Evolutionary conservation across 2,888 invertebrate genomes (phyloP), one percentile per base, ranked within the genome.

Genomic region (Sycophila texana): DNA sequence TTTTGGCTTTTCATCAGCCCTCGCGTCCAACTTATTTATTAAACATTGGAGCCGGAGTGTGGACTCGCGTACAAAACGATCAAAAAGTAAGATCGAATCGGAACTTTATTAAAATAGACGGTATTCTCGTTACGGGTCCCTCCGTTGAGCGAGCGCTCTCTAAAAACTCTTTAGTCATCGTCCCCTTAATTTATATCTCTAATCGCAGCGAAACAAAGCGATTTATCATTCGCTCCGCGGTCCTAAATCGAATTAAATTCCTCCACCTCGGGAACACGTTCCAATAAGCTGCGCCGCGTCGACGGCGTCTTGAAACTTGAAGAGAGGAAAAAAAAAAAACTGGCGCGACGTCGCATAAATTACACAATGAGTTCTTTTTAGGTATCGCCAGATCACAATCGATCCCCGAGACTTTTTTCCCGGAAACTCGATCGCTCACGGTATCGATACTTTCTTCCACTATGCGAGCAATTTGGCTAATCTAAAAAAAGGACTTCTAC

Each of bases 121-220:
- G 55, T 70, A 7, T 4, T 58, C 51, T 74, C 74, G 49, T 57
- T 57, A 58, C 22, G 55, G 39, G 39, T 39, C 16, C 26, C 39
- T 18, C 16, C 13, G n/a, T 14, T 16, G 13, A 16, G 47, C 22
- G 39, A 39, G 39, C 53, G 20, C 55, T 18, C 73, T 13, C 60
- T 18, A 61, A 68, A 79, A 71, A 63, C 10, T 18, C 3, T 16
- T 61, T 47, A 70, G 74, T 78, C 81, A 72, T 68, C 71, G 75
- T 68, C 63, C 72, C 68, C 53, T 77, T 22, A 75, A 81, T 75
- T 79, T 71, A 75, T 70, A 75, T 60, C 72, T 78, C 75, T 78
- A 78, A 81, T 81, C 74, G 68, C 53, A 13, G 55, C 74, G 75
- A 78, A 75, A 78, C 81, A 77, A 74, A 67, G 81, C 72, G 30